These are phyloP conservation scores for Setophaga petechia DNA, from an alignment of 2,113 vertebrate species.

Conservation along the genomic window DNA sequence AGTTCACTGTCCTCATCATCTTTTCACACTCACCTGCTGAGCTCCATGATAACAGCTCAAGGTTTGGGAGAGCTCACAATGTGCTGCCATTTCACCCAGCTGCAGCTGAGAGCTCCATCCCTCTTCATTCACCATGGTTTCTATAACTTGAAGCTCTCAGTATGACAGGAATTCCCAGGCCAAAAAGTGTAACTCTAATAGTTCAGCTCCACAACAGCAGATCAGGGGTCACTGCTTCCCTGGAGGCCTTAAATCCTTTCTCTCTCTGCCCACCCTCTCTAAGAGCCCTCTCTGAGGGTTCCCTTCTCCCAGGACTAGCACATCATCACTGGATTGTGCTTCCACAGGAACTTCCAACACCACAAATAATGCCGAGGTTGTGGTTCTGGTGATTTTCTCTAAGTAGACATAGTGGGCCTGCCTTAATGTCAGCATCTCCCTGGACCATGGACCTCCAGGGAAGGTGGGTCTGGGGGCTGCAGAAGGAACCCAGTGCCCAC, in stretches of 20 bases:
- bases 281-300: not conserved
- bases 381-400: not conserved
- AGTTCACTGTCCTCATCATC: not conserved
- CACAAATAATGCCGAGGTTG: not conserved
- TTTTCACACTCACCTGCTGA: not conserved
- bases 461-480: not conserved
- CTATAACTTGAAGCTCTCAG: not conserved
- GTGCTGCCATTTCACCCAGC: not conserved
- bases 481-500: not conserved
- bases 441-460: accelerated
- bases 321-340: not conserved
- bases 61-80: not conserved
- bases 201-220: not conserved
- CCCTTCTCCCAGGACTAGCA: not conserved
- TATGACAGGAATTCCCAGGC: not conserved
- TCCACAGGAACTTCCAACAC: not conserved
- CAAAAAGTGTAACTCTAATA: not conserved
- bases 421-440: not conserved
- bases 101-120: not conserved
- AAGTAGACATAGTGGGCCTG: accelerated
- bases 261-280: not conserved
- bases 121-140: not conserved
- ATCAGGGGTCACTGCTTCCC: not conserved
- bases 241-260: not conserved
- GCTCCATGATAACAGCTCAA: not conserved